These are phyloP conservation scores for Asobara japonica DNA, from an alignment of 1,140 invertebrate species.

Conservation along the genomic window DNA sequence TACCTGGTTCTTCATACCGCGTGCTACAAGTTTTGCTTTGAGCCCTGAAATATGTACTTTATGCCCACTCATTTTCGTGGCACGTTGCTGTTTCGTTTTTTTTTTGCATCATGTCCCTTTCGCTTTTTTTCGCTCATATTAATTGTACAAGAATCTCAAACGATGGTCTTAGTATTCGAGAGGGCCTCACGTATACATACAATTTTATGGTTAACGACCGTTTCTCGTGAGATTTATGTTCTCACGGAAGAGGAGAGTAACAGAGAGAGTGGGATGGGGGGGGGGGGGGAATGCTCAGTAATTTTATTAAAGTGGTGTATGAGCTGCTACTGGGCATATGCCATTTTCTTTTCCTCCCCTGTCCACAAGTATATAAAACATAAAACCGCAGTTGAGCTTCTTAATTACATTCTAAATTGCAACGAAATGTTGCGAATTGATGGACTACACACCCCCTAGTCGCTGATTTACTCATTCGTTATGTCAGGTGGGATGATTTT, in stretches of 20 bases:
- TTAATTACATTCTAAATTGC: constrained; percentile 43
- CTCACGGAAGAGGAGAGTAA: constrained; percentile 15
- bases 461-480: neutral
- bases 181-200: constrained; percentile 22
- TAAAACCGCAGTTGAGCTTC: constrained; percentile 19
- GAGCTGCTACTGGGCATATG: constrained; percentile 16
- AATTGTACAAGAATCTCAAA: neutral
- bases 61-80: too few relatives aligned
- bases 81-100: neutral
- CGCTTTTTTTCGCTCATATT: constrained; percentile 14
- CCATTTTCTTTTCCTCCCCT: neutral
- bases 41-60: too few relatives aligned
- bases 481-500: neutral
- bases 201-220: constrained; percentile 44
- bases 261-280: neutral
- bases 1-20: too few relatives aligned
- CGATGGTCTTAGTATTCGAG: neutral
- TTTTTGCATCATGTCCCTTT: constrained; percentile 10
- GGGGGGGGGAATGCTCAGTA: neutral
- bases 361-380: constrained; percentile 1
- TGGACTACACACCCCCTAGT: neutral
- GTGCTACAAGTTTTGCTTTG: too few relatives aligned
- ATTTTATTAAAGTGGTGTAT: constrained; percentile 15
- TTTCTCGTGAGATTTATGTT: constrained; percentile 44
- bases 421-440: constrained; percentile 21